Percentiles rank a stretch among this genome's conserved stretches.
Evolutionary conservation across 2,888 invertebrate species (phyloP).

Genomic region (Antheraea assamensis): DNA sequence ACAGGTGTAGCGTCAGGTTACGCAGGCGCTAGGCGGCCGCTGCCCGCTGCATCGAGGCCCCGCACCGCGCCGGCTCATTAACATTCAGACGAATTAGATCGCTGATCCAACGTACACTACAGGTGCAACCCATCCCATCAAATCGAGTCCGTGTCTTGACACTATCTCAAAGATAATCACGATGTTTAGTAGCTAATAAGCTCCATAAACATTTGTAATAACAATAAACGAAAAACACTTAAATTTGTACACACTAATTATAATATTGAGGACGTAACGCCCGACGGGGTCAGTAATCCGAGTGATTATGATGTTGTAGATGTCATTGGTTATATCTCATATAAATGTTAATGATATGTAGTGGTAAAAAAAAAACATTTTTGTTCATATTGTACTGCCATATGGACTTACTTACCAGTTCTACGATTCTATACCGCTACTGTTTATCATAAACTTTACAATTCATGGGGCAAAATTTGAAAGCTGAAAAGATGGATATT

Average conservation of each 20-base stretch:
- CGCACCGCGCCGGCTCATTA: slow-evolving; percentile 53
- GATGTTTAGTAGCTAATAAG: slow-evolving; percentile 58
- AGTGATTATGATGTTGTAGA: slow-evolving; percentile 23
- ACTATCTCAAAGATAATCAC: slow-evolving; percentile 66
- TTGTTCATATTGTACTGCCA: background rate
- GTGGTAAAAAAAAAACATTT: slow-evolving; percentile 10
- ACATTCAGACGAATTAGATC: slow-evolving; percentile 72
- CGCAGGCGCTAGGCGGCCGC: slow-evolving; percentile 40
- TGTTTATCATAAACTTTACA: too few relatives aligned
- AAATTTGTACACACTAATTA: slow-evolving; percentile 23
- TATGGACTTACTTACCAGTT: background rate
- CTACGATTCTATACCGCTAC: background rate
- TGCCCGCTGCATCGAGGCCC: slow-evolving; percentile 32
- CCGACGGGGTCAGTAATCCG: slow-evolving; percentile 32
- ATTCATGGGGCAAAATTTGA: background rate
- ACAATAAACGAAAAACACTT: slow-evolving; percentile 24
- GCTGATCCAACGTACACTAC: slow-evolving; percentile 45
- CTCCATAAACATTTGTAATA: slow-evolving; percentile 47
- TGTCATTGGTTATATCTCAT: slow-evolving; percentile 19
- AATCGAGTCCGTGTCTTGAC: slow-evolving; percentile 57
- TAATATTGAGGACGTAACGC: slow-evolving; percentile 22
- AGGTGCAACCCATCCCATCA: slow-evolving; percentile 69
- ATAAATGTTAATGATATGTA: slow-evolving; percentile 20
- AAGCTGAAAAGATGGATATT: background rate
- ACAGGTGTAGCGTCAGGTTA: slow-evolving; percentile 79